These are phyloP conservation scores for Gonocerus acuteangulatus DNA, from an alignment of 2,888 invertebrate genomes.

Conservation along the genomic window DNA sequence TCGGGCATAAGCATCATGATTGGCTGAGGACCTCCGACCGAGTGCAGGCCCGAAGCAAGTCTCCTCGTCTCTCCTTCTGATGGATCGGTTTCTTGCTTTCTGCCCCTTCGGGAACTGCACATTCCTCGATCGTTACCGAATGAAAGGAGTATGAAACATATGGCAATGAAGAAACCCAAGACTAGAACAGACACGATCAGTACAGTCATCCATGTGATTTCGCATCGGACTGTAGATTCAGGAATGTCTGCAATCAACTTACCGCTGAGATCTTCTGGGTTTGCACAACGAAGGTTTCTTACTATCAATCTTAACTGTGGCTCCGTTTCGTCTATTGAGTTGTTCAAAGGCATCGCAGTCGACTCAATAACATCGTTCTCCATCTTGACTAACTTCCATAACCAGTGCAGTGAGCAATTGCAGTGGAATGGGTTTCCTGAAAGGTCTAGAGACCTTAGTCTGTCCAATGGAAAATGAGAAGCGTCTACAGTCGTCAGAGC, in stretches of 20 bases:
- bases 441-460: constrained; percentile 62
- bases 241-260: constrained; percentile 52
- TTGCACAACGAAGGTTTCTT: constrained; percentile 52
- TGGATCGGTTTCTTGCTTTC: constrained; percentile 26
- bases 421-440: constrained; percentile 78
- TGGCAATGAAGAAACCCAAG: constrained; percentile 43
- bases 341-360: constrained; percentile 29
- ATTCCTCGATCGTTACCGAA: constrained; percentile 42
- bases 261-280: constrained; percentile 51
- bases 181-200: constrained; percentile 43
- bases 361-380: constrained; percentile 28
- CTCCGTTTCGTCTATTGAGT: constrained; percentile 30
- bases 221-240: constrained; percentile 51
- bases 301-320: constrained; percentile 46
- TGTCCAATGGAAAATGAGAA: constrained; percentile 74
- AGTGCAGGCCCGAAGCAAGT: constrained; percentile 30
- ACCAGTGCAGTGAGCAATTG: constrained; percentile 80
- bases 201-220: constrained; percentile 43
- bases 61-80: constrained; percentile 31
- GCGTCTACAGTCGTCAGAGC: constrained; percentile 67
- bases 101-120: constrained; percentile 30
- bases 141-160: constrained; percentile 43
- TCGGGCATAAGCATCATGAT: constrained; percentile 37
- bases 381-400: constrained; percentile 58
- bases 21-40: constrained; percentile 30